phyloP scores from a whole-genome alignment of 2,797 vertebrate genomes.

The Zalophus californianus region DNA sequence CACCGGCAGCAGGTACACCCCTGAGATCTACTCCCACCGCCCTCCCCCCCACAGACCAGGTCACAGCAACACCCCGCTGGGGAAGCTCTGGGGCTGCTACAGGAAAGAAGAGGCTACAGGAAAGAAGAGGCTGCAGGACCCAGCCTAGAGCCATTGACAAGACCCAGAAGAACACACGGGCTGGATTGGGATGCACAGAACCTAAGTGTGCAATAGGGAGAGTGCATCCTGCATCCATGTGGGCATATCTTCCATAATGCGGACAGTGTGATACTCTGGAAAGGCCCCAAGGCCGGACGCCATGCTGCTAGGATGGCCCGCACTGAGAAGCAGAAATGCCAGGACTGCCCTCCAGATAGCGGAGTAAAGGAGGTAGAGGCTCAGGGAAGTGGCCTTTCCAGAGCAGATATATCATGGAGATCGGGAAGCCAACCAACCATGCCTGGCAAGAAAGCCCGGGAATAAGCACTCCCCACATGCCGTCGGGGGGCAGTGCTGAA shows the following conservation, averaged over 20 bases:
- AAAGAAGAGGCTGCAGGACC: too few species aligned
- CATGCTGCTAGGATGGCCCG: rapidly evolving
- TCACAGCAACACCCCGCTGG: background rate
- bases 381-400: background rate
- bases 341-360: background rate
- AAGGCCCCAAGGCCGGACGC: background rate
- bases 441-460: background rate
- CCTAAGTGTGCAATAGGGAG: background rate
- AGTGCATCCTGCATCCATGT: rapidly evolving
- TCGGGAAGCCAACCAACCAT: background rate
- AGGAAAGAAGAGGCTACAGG: too few species aligned
- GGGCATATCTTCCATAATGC: background rate
- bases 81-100: background rate
- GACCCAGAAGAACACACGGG: rapidly evolving
- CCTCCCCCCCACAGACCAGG: background rate
- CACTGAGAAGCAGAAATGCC: background rate
- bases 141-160: rapidly evolving
- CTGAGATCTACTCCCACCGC: background rate
- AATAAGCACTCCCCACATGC: background rate
- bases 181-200: background rate
- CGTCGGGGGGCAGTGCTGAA: rapidly evolving
- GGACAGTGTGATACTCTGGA: background rate
- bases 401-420: rapidly evolving
- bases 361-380: background rate
- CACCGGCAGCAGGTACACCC: background rate